phyloP scores from a whole-genome alignment of 92 coral and sea anemone species.

The Diadumene lineata region DNA sequence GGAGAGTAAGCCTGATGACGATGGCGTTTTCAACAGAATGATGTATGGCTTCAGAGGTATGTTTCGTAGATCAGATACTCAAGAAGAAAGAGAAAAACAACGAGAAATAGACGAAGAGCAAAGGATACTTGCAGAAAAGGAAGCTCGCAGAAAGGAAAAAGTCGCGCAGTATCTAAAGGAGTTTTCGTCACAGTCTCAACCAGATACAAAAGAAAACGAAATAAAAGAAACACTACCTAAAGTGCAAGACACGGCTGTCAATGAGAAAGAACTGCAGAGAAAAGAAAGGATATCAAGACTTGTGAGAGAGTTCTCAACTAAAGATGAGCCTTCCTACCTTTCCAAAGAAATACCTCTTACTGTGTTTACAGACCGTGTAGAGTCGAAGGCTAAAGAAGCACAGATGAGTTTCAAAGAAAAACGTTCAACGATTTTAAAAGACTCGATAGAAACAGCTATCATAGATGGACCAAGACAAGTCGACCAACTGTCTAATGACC shows the following conservation, averaged over 20 bases:
- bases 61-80: conserved; percentile 14
- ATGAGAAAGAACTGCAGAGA: conserved; percentile 7
- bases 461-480: not conserved
- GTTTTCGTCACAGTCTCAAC: conserved; percentile 13
- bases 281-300: conserved; percentile 15
- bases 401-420: not conserved
- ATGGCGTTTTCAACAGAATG: conserved; percentile 30
- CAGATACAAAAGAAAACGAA: not conserved
- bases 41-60: conserved; percentile 25
- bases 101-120: not conserved
- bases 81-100: not conserved
- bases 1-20: conserved; percentile 11
- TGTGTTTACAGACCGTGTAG: not conserved
- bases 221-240: not conserved
- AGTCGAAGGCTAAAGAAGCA: not conserved
- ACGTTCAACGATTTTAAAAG: not conserved
- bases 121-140: conserved; percentile 3
- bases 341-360: not conserved
- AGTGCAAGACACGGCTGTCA: not conserved
- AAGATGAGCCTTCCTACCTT: conserved; percentile 1
- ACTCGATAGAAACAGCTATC: no score
- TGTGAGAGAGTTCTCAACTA: conserved; percentile 25
- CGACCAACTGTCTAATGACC: not conserved
- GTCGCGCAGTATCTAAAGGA: conserved; percentile 16
- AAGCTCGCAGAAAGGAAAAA: conserved; percentile 15